Base-by-base conservation (phyloP, 2,797 vertebrate species). In the Salarias fasciatus region DNA sequence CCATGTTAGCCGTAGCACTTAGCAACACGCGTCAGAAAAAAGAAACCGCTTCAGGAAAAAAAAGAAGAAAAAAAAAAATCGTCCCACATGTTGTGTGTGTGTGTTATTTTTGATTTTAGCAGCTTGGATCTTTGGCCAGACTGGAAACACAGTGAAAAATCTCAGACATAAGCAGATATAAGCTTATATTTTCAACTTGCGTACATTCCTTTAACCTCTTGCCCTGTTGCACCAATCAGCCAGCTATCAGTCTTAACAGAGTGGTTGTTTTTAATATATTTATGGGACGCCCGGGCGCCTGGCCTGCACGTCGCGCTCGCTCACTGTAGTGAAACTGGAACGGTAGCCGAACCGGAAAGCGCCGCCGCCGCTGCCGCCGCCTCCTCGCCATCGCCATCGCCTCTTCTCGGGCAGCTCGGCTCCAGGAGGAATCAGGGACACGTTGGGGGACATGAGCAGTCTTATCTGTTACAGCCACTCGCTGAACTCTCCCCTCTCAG, bases 251-350 rank as follows among this genome's bases (percentile, higher is more conserved):
- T 82, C 72, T 73, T 71, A 86, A 77, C 68, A 51, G 65, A 81
- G 85, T 76, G 79, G 72, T 38, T 11, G 6, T 81, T 85, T 83
- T 85, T 61, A 84, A 73, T 77, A 67, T 86, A 83, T 87, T 83
- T 82, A 82, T 80, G 71, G 18, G 52, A 72, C 2, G 33, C 35
- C 0, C 36, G 11, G 9, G 36, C 36, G 9, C 11, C 36, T 11
- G 36, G 5, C 35, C 35, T 31, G 31, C 33, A 87, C 82, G 75
- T 86, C 66, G 60, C 82, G 42, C 14, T 35, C 7, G 80, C 83
- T 76, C 85, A 74, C 82, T 67, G 67, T 82, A 49, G 77, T 88
- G 72, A 88, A 91, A 92, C 91, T 91, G 92, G 91, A 92, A 92
- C 79, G 58, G 42, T 63, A 64, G 73, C 79, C 80, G 72, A 85